These are phyloP conservation scores for Lanius ludovicianus DNA, from an alignment of 2,113 vertebrate species.

Conservation along the genomic window DNA sequence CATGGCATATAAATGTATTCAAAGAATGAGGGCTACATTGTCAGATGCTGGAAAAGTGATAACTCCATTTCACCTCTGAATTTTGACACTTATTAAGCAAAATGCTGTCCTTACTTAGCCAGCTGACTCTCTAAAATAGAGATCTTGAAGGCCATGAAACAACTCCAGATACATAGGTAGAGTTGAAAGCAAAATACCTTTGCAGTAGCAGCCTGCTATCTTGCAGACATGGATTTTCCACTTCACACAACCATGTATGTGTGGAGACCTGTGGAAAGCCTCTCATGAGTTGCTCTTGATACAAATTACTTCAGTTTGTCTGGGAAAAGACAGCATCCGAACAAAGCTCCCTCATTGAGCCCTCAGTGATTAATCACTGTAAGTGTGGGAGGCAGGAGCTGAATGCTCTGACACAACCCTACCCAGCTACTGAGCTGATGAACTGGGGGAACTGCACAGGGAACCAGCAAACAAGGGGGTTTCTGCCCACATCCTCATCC, in stretches of 20 bases:
- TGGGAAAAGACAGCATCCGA: background rate
- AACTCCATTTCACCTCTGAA: background rate
- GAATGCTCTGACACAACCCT: background rate
- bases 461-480: background rate
- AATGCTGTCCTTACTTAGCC: background rate
- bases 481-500: background rate
- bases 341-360: background rate
- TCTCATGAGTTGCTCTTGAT: background rate
- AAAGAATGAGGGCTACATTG: background rate
- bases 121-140: background rate
- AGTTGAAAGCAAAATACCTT: background rate
- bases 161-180: background rate
- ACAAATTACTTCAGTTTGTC: background rate
- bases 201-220: background rate
- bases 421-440: background rate
- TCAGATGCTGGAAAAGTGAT: conserved; percentile 2
- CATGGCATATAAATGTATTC: background rate
- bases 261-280: background rate
- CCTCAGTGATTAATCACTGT: background rate
- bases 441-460: background rate
- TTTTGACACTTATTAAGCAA: conserved; percentile 2
- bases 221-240: background rate
- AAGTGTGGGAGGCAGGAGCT: background rate
- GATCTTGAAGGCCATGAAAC: background rate
- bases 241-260: background rate